Percentiles rank a stretch among this genome's conserved stretches.
Evolutionary conservation across 2,113 vertebrate species (phyloP).

Genomic region (Synodontis membranacea): DNA sequence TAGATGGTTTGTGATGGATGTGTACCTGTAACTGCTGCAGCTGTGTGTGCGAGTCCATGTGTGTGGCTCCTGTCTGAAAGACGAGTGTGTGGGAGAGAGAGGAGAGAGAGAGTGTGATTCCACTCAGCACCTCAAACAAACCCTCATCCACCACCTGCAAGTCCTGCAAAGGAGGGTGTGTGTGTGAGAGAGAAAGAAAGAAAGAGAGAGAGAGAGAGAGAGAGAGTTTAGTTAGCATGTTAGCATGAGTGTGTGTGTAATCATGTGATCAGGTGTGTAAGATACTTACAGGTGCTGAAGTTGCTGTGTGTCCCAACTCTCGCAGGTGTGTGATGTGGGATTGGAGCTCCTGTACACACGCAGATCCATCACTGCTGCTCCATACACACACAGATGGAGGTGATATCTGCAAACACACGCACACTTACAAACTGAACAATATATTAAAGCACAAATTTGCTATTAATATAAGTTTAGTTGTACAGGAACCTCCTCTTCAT

Average conservation of each 20-base stretch:
- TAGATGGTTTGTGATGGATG: too few relatives aligned
- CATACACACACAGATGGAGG: constrained; percentile 54
- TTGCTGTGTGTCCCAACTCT: constrained; percentile 73
- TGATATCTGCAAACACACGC: constrained; percentile 68
- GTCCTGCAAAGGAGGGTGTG: constrained; percentile 48
- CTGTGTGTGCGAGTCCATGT: constrained; percentile 63
- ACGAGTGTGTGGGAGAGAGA: constrained; percentile 73
- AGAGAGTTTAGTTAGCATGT: not conserved
- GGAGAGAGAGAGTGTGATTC: constrained; percentile 73
- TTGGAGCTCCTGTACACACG: constrained; percentile 78
- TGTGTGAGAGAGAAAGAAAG: not conserved
- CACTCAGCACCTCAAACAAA: constrained; percentile 77
- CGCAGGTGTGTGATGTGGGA: constrained; percentile 72
- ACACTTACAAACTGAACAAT: not conserved
- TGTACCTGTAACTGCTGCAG: constrained; percentile 75
- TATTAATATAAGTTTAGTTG: not conserved
- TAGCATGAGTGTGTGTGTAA: not conserved
- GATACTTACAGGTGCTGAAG: constrained; percentile 67
- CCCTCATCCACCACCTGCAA: constrained; percentile 72
- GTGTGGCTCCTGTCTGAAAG: constrained; percentile 54
- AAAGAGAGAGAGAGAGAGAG: not conserved
- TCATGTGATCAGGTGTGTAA: not conserved
- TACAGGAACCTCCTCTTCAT: constrained; percentile 44
- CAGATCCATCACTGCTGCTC: constrained; percentile 57
- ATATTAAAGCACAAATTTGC: not conserved